A percentile compares a stretch with the other conserved stretches of the same genome.
These are phyloP conservation scores for Leucania comma DNA, from an alignment of 2,888 invertebrate genomes.

Conservation along the genomic window DNA sequence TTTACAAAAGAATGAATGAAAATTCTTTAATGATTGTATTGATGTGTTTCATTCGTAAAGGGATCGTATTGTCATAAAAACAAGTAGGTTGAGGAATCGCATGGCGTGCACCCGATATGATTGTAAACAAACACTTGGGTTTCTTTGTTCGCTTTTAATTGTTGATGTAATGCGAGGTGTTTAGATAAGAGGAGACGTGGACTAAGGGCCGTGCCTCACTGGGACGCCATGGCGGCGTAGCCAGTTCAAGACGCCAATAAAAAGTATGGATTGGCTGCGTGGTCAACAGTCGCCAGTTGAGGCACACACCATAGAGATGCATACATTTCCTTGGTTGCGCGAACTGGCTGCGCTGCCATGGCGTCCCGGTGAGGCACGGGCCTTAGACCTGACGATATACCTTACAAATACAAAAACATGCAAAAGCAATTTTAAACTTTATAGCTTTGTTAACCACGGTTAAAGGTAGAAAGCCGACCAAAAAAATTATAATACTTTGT, in stretches of 20 bases:
- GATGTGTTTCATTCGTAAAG: slow-evolving; percentile 31
- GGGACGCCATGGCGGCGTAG: too few relatives aligned
- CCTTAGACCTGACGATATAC: too few relatives aligned
- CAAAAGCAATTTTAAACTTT: too few relatives aligned
- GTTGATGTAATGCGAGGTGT: slow-evolving; percentile 37
- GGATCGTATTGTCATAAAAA: slow-evolving; percentile 21
- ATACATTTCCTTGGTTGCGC: too few relatives aligned
- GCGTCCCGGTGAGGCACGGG: too few relatives aligned
- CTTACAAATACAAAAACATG: too few relatives aligned
- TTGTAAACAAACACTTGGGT: slow-evolving; percentile 42
- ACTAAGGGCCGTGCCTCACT: too few relatives aligned
- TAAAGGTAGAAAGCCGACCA: not conserved
- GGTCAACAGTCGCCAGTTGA: too few relatives aligned
- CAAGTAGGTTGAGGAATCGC: slow-evolving; percentile 42
- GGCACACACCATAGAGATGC: too few relatives aligned
- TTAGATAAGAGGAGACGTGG: slow-evolving; percentile 20
- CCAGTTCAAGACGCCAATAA: too few relatives aligned
- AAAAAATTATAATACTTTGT: not conserved
- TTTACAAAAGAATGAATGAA: slow-evolving; percentile 56
- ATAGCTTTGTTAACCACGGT: not conserved
- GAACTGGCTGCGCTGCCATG: too few relatives aligned
- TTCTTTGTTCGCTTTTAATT: slow-evolving; percentile 46
- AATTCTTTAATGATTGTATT: slow-evolving; percentile 52
- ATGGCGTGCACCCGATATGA: slow-evolving; percentile 32
- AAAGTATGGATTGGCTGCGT: too few relatives aligned